These are phyloP conservation scores for Coccyzus lansbergi DNA, from an alignment of 2,797 vertebrate species.

Conservation along the genomic window DNA sequence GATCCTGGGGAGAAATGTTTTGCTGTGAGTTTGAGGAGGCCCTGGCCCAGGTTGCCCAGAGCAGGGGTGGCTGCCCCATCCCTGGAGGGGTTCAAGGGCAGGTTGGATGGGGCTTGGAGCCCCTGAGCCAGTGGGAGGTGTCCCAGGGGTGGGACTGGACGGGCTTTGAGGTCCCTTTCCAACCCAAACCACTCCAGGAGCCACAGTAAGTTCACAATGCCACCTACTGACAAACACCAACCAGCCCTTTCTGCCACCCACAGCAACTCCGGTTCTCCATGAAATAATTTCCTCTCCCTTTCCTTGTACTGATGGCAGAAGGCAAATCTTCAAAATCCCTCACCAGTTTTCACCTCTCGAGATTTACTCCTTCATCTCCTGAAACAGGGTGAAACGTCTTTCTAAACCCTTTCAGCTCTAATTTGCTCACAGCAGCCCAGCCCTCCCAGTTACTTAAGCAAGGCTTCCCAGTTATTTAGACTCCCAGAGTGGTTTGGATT, in stretches of 20 bases:
- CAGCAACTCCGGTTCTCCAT: conserved; percentile 35
- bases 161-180: too few species aligned
- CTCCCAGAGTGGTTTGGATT: too few species aligned
- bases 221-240: conserved; percentile 16
- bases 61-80: too few species aligned
- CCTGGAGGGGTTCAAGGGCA: too few species aligned
- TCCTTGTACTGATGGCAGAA: conserved; percentile 13
- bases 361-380: neutral
- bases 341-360: neutral
- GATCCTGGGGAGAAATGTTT: too few species aligned
- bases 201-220: neutral
- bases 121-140: too few species aligned
- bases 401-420: neutral
- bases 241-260: neutral
- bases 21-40: too few species aligned
- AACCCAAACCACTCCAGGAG: neutral
- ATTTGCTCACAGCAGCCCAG: neutral
- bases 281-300: conserved; percentile 46
- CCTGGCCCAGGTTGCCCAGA: too few species aligned
- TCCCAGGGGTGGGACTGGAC: too few species aligned
- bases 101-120: too few species aligned
- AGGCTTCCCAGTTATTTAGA: too few species aligned
- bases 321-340: conserved; percentile 21
- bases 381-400: neutral
- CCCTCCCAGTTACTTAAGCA: neutral